These are phyloP conservation scores for Albula glossodonta DNA, from an alignment of 2,113 vertebrate species.

Conservation along the genomic window DNA sequence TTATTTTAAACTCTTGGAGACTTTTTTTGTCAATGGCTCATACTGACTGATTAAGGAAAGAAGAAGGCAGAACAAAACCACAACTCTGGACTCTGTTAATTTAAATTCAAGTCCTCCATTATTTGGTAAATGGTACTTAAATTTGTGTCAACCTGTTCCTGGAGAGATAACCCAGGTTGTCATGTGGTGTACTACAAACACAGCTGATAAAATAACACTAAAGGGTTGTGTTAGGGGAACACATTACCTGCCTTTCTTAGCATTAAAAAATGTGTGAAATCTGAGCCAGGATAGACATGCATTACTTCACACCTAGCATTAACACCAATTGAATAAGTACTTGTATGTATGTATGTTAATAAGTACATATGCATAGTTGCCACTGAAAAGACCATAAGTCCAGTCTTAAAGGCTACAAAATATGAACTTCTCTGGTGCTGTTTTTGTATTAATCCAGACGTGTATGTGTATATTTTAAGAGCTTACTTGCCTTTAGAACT, in stretches of 20 bases:
- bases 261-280: constrained; percentile 32
- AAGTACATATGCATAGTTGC: constrained; percentile 50
- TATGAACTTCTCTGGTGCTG: constrained; percentile 56
- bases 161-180: constrained; percentile 9
- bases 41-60: constrained; percentile 2
- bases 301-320: constrained; percentile 31
- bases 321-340: constrained; percentile 38
- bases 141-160: constrained; percentile 21
- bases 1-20: constrained; percentile 26
- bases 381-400: constrained; percentile 43
- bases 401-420: constrained; percentile 54
- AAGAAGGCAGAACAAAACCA: not conserved
- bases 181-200: constrained; percentile 10
- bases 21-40: constrained; percentile 2
- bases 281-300: constrained; percentile 38
- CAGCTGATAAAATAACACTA: not conserved
- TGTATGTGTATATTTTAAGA: constrained; percentile 58
- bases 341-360: constrained; percentile 41
- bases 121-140: constrained; percentile 40
- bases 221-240: not conserved
- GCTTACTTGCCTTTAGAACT: constrained; percentile 43
- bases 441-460: constrained; percentile 53
- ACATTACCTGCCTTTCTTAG: constrained; percentile 6
- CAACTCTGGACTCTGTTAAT: not conserved
- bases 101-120: not conserved